These are phyloP conservation scores for Helarctos malayanus DNA, from an alignment of 2,797 vertebrate genomes.

Conservation along the genomic window DNA sequence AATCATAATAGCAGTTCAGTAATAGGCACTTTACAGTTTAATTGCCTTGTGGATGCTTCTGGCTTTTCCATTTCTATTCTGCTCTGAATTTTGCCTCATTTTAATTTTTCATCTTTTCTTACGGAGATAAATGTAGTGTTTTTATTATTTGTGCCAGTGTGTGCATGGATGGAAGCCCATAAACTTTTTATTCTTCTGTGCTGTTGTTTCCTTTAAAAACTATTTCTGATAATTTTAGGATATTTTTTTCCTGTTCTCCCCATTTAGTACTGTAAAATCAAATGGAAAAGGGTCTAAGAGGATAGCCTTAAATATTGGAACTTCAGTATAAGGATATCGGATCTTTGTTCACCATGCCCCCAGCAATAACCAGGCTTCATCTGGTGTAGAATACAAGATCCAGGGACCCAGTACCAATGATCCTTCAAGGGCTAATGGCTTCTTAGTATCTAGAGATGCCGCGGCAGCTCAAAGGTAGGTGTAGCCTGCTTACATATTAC, in stretches of 20 bases:
- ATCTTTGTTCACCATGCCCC: background rate
- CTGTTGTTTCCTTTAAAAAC: background rate
- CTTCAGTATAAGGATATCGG: background rate
- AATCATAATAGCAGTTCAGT: constrained; percentile 57
- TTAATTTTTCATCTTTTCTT: constrained; percentile 74
- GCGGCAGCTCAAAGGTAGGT: background rate
- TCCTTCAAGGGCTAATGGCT: background rate
- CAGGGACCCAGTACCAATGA: background rate
- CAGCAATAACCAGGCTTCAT: background rate
- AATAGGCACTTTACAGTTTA: constrained; percentile 42
- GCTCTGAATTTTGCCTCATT: constrained; percentile 63
- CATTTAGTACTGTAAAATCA: background rate
- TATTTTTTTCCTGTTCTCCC: background rate
- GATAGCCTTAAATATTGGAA: constrained; percentile 35
- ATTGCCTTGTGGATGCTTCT: constrained; percentile 67
- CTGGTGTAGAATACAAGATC: background rate
- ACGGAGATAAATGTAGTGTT: constrained; percentile 70
- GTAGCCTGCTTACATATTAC: background rate
- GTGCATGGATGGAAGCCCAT: constrained; percentile 25
- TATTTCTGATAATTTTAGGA: background rate
- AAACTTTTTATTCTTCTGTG: constrained; percentile 61
- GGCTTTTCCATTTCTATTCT: constrained; percentile 64
- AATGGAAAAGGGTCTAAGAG: background rate
- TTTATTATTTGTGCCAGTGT: constrained; percentile 45
- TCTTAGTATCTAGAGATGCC: background rate